A percentile compares a stretch with the other conserved stretches of the same genome.
phyloP scores from a whole-genome alignment of 64 coral and sea anemone genomes.

The Actinia tenebrosa region DNA sequence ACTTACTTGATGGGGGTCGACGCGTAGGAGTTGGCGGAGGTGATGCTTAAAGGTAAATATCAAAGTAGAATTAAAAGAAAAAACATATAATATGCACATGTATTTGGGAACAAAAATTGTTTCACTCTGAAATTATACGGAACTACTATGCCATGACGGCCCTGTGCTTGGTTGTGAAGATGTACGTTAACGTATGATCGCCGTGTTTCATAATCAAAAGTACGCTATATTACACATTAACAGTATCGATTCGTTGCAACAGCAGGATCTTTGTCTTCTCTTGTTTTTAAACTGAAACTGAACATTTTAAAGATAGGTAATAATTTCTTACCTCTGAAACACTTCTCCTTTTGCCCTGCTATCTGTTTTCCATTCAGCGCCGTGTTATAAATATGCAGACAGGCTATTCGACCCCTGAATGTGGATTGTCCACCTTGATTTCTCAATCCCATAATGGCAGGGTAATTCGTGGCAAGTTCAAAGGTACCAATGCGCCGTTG shows the following conservation, averaged over 20 bases:
- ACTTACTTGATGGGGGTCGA: no score
- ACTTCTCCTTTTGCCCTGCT: slow-evolving; percentile 12
- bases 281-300: background rate
- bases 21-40: background rate
- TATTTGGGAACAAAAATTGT: no score
- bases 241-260: no score
- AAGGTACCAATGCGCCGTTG: slow-evolving; percentile 49
- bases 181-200: no score
- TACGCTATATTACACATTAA: no score
- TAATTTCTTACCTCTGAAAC: slow-evolving; percentile 45
- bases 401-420: slow-evolving; percentile 44
- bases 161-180: no score
- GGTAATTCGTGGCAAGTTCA: slow-evolving; percentile 46
- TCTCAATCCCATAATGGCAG: slow-evolving; percentile 40
- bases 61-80: no score
- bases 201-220: no score
- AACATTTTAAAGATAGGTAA: background rate
- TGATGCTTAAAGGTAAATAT: background rate
- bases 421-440: background rate
- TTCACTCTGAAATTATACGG: no score
- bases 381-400: slow-evolving; percentile 49
- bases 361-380: slow-evolving; percentile 54
- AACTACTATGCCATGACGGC: no score
- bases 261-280: background rate
- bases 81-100: no score